Evolutionary conservation across 2,888 invertebrate species (phyloP).

Genomic region (Nomada fabriciana): DNA sequence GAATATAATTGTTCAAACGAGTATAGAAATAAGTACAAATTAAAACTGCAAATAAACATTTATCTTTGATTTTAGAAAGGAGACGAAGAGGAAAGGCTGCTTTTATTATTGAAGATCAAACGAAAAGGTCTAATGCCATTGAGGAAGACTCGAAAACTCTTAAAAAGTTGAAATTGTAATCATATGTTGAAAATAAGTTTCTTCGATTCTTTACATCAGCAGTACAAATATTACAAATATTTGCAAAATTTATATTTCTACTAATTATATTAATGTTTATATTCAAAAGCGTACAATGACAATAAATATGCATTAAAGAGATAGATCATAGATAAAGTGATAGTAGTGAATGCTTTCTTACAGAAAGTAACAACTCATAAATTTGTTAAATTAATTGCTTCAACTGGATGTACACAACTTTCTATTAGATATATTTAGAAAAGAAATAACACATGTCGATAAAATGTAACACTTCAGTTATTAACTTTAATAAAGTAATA

Average conservation of each 20-base stretch:
- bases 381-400: too few species aligned
- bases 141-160: slow-evolving; percentile 5
- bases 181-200: neutral
- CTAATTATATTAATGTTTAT: neutral
- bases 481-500: neutral
- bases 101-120: slow-evolving; percentile 69
- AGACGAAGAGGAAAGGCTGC: slow-evolving; percentile 78
- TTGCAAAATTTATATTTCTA: neutral
- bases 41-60: neutral
- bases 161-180: slow-evolving; percentile 38
- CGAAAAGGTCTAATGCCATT: slow-evolving; percentile 14
- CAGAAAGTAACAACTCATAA: too few species aligned
- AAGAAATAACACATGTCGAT: too few species aligned
- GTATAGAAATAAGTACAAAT: slow-evolving; percentile 5
- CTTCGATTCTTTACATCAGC: neutral
- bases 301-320: too few species aligned
- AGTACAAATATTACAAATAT: slow-evolving; percentile 3
- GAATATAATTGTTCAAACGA: neutral
- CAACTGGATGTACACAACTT: too few species aligned
- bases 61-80: slow-evolving; percentile 74
- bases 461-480: neutral
- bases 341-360: too few species aligned
- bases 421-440: too few species aligned
- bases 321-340: too few species aligned
- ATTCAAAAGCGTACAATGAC: too few species aligned